Conservation (phyloP, 2,113 vertebrate species). For the Sphyrna mokarran region DNA sequence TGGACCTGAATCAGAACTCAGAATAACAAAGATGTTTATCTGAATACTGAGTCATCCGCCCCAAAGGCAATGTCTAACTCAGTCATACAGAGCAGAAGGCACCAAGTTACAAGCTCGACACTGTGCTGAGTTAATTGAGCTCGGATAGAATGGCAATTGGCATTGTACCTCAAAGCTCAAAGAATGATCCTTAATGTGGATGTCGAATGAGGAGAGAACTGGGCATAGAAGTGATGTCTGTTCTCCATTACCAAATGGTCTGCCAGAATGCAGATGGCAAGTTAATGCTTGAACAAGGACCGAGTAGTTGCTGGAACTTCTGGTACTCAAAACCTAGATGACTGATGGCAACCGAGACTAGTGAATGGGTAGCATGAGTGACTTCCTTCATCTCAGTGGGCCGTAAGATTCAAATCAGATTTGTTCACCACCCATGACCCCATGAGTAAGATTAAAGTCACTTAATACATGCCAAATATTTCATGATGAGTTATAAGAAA, state of each 20-base stretch:
- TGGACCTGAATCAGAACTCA: background rate
- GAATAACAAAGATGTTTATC: background rate
- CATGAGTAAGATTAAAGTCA: too few species aligned
- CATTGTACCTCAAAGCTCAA: background rate
- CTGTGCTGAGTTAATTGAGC: background rate
- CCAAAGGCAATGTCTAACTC: background rate
- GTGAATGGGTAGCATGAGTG: too few species aligned
- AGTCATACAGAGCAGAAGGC: background rate
- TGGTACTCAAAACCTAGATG: background rate
- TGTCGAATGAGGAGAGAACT: background rate
- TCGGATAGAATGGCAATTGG: background rate
- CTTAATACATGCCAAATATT: too few species aligned
- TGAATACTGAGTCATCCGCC: background rate
- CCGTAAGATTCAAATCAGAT: too few species aligned
- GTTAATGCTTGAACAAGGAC: background rate
- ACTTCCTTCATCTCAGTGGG: too few species aligned
- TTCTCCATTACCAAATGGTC: background rate
- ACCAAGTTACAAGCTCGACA: background rate
- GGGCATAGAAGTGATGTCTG: background rate
- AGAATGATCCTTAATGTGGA: background rate
- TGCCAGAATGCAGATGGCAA: background rate
- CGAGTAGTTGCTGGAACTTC: background rate
- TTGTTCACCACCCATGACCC: too few species aligned
- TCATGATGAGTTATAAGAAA: too few species aligned
- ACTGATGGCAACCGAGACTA: too few species aligned